Conservation (phyloP, 1,140 invertebrate species). For the Caenorhabditis latens region DNA sequence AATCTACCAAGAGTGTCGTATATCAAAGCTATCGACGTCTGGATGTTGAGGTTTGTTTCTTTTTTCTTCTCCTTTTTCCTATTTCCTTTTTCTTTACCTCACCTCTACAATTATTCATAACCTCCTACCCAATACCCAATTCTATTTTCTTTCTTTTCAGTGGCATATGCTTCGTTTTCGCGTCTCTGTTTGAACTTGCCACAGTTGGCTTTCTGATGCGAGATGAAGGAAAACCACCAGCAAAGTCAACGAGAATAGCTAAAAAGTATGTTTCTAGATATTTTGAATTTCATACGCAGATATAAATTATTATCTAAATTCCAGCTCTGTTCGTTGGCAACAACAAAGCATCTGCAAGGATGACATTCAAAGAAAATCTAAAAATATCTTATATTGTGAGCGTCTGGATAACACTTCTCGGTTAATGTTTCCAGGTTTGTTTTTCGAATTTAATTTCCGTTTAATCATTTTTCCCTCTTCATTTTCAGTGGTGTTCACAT, state of each 20-base stretch:
- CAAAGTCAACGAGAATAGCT: conserved; percentile 25
- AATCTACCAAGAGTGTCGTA: conserved; percentile 76
- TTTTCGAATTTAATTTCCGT: neutral
- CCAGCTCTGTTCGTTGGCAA: conserved; percentile 58
- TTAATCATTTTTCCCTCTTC: neutral
- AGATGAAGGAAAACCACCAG: conserved; percentile 56
- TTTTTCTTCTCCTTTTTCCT: neutral
- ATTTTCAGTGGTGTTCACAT: conserved; percentile 62
- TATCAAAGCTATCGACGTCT: conserved; percentile 71
- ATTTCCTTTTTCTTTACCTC: conserved; percentile 66
- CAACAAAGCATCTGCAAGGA: conserved; percentile 56
- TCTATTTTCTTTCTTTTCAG: conserved; percentile 57
- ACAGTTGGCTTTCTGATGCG: conserved; percentile 69
- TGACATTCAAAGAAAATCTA: conserved; percentile 59
- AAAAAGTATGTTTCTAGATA: conserved; percentile 35
- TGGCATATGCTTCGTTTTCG: conserved; percentile 75
- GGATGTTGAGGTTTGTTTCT: conserved; percentile 68
- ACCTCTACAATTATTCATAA: conserved; percentile 75
- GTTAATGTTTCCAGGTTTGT: conserved; percentile 71
- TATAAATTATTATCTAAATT: neutral
- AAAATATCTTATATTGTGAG: conserved; percentile 67
- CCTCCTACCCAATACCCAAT: conserved; percentile 17
- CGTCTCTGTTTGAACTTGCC: conserved; percentile 73
- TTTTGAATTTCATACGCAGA: neutral
- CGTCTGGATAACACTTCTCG: conserved; percentile 68